Conservation (phyloP, 1,140 invertebrate genomes). For the Heliothis subflexa region DNA sequence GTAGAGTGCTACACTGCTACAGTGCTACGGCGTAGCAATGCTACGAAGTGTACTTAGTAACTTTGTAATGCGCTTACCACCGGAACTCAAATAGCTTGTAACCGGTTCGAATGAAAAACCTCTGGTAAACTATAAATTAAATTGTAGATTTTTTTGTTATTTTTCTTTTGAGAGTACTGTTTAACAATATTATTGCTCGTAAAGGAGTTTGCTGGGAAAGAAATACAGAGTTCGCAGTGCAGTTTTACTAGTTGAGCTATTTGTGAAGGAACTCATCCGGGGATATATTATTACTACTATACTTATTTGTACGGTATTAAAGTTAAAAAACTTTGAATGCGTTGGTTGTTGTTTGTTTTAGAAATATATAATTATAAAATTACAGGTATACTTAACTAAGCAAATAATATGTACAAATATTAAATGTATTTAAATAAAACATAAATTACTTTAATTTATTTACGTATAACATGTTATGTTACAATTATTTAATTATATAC, state of each 20-base stretch:
- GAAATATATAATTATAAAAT: no score
- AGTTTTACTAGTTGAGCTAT: neutral
- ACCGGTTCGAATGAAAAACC: constrained; percentile 41
- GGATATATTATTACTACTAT: neutral
- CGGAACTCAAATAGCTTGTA: constrained; percentile 45
- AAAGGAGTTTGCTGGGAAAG: neutral
- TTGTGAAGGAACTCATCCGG: neutral
- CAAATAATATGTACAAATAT: no score
- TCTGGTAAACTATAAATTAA: constrained; percentile 38
- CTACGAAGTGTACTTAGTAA: constrained; percentile 45
- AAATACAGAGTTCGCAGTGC: neutral
- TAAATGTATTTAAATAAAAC: no score
- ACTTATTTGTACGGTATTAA: neutral
- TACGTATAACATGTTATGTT: no score
- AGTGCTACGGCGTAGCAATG: constrained; percentile 33
- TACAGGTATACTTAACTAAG: no score
- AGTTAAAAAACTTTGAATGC: no score
- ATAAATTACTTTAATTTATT: no score
- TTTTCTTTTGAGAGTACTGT: constrained; percentile 19
- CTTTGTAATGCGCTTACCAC: constrained; percentile 47
- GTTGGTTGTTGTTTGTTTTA: no score
- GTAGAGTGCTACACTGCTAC: constrained; percentile 28
- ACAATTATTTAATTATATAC: no score
- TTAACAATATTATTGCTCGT: neutral
- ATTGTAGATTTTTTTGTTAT: constrained; percentile 13